Evolutionary conservation across 1,140 invertebrate genomes (phyloP).

Genomic region (Drosophila nikananu): DNA sequence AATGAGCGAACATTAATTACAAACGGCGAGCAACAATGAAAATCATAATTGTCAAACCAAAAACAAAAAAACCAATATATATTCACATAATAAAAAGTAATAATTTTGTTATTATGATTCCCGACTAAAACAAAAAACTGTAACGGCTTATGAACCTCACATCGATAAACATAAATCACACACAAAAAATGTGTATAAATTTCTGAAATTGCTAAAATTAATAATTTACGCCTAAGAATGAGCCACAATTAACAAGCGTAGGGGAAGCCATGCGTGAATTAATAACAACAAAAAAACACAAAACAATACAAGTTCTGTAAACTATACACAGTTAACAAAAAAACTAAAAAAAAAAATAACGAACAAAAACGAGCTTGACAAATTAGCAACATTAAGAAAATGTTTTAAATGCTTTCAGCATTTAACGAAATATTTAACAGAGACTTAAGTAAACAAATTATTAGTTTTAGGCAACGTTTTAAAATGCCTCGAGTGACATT

Average conservation of each 20-base stretch:
- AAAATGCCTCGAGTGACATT: slow-evolving; percentile 56
- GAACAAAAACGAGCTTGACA: slow-evolving; percentile 61
- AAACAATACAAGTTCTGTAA: slow-evolving; percentile 37
- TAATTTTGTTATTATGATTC: slow-evolving; percentile 46
- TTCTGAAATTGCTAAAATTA: slow-evolving; percentile 54
- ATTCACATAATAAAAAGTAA: slow-evolving; percentile 27
- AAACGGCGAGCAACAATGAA: slow-evolving; percentile 41
- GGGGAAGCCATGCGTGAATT: slow-evolving; percentile 24
- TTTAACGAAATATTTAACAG: slow-evolving; percentile 29
- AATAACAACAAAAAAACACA: slow-evolving; percentile 22
- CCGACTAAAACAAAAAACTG: slow-evolving; percentile 65
- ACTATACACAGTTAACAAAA: slow-evolving; percentile 12
- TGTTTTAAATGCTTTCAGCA: slow-evolving; percentile 44
- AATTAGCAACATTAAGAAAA: slow-evolving; percentile 63
- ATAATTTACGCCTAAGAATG: slow-evolving; percentile 57
- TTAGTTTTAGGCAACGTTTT: slow-evolving; percentile 62
- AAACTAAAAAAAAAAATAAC: too few relatives aligned
- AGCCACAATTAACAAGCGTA: slow-evolving; percentile 55
- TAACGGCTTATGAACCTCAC: slow-evolving; percentile 66
- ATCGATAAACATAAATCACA: slow-evolving; percentile 72
- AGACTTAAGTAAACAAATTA: slow-evolving; percentile 31
- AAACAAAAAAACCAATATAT: slow-evolving; percentile 34
- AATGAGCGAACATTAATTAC: slow-evolving; percentile 75
- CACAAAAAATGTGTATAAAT: slow-evolving; percentile 49
- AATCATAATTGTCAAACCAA: slow-evolving; percentile 34